Evolutionary conservation across 2,888 invertebrate genomes (phyloP).

Genomic region (Thera obeliscata): DNA sequence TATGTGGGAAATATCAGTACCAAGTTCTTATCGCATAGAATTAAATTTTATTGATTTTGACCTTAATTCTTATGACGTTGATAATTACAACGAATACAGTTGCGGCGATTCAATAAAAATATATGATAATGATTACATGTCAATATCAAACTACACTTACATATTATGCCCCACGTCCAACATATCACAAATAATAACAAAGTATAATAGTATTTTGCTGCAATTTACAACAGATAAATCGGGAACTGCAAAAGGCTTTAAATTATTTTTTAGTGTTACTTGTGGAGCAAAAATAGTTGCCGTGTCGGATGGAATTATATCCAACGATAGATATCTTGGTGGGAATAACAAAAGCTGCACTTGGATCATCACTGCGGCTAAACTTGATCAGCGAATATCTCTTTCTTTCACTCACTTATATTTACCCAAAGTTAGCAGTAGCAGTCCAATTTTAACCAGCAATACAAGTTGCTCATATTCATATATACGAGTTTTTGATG

Average conservation of each 20-base stretch:
- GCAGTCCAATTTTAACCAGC: constrained; percentile 46
- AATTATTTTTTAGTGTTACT: constrained; percentile 86
- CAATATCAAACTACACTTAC: constrained; percentile 80
- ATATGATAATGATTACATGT: constrained; percentile 57
- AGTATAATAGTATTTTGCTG: constrained; percentile 86
- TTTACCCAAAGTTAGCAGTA: constrained; percentile 53
- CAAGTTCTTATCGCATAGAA: constrained; percentile 87
- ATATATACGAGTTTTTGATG: constrained; percentile 87
- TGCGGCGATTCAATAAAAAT: constrained; percentile 67
- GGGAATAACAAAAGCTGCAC: constrained; percentile 84
- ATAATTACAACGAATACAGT: constrained; percentile 74
- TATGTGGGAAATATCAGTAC: constrained; percentile 89
- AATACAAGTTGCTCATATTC: constrained; percentile 63
- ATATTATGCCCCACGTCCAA: constrained; percentile 67
- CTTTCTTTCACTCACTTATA: constrained; percentile 87
- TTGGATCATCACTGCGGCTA: constrained; percentile 87
- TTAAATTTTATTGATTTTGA: constrained; percentile 88
- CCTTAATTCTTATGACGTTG: constrained; percentile 70
- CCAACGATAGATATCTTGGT: constrained; percentile 61
- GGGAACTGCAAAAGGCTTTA: constrained; percentile 90
- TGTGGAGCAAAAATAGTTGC: constrained; percentile 89
- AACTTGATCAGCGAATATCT: constrained; percentile 86
- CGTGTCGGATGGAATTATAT: constrained; percentile 81
- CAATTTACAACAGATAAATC: constrained; percentile 86
- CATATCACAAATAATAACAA: constrained; percentile 75